These are phyloP conservation scores for Xenopus tropicalis DNA, from an alignment of 2,113 vertebrate species.

Conservation along the genomic window DNA sequence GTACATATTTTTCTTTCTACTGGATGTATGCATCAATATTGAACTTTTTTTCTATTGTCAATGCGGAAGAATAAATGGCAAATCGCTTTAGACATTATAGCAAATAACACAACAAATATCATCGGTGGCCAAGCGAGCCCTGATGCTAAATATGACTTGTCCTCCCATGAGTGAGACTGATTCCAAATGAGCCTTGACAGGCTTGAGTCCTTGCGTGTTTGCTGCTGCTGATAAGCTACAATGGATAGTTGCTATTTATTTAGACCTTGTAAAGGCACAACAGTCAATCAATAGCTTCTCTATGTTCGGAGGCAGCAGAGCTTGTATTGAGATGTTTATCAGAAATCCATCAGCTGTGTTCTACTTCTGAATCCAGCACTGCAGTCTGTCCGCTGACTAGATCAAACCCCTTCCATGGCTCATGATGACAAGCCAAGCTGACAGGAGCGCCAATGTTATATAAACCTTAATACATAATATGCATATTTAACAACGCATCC, in stretches of 20 bases:
- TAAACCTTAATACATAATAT: slow-evolving; percentile 63
- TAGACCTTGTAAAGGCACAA: slow-evolving; percentile 56
- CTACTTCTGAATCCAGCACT: slow-evolving; percentile 59
- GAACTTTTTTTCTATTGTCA: no score
- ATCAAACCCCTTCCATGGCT: slow-evolving; percentile 55
- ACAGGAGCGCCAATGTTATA: slow-evolving; percentile 69
- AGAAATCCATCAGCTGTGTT: slow-evolving; percentile 64
- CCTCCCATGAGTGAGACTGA: slow-evolving; percentile 19
- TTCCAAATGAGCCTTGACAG: slow-evolving; percentile 40
- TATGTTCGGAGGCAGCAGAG: slow-evolving; percentile 60
- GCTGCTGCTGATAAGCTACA: slow-evolving; percentile 55
- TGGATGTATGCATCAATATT: no score
- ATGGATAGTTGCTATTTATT: slow-evolving; percentile 55
- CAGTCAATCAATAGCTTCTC: slow-evolving; percentile 67
- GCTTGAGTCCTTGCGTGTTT: slow-evolving; percentile 19
- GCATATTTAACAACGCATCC: slow-evolving; percentile 65
- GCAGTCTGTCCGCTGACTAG: slow-evolving; percentile 55
- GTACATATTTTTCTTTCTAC: no score
- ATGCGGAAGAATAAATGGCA: no score
- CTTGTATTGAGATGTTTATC: slow-evolving; percentile 76
- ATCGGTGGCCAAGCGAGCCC: neutral
- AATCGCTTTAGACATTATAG: no score
- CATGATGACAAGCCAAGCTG: slow-evolving; percentile 62
- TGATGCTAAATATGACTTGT: slow-evolving; percentile 18
- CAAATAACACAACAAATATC: neutral